These are phyloP conservation scores for Tonatia bakeri DNA, from an alignment of 2,113 vertebrate species.

Conservation along the genomic window DNA sequence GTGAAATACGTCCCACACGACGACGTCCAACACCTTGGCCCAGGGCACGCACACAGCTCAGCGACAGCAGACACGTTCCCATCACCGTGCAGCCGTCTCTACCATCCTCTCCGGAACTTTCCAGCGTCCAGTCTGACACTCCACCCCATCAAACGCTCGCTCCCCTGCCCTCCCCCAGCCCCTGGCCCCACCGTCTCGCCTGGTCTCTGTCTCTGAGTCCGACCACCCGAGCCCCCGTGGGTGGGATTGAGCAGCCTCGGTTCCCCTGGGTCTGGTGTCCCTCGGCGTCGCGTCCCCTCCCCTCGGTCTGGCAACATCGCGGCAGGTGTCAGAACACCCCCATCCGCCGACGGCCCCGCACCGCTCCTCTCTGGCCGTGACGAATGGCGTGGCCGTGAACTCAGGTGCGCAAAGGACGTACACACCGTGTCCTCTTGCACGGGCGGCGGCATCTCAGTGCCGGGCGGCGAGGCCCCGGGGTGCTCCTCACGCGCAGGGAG, in stretches of 20 bases:
- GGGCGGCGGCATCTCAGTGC: neutral
- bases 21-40: too few species aligned
- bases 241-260: fast-evolving
- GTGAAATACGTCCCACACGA: neutral
- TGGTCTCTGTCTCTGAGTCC: neutral
- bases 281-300: neutral
- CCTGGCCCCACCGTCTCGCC: neutral
- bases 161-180: neutral
- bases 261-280: neutral
- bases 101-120: neutral
- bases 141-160: neutral
- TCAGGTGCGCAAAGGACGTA: neutral
- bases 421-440: neutral
- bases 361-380: neutral
- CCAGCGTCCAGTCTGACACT: neutral
- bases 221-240: fast-evolving
- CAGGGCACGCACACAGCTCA: too few species aligned
- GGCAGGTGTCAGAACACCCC: neutral
- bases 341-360: neutral
- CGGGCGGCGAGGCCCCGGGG: neutral
- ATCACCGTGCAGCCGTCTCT: fast-evolving
- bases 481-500: fast-evolving
- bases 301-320: fast-evolving
- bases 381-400: neutral
- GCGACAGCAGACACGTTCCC: neutral